Conservation (phyloP, 2,113 vertebrate genomes). For the Phylloscopus whistleri region DNA sequence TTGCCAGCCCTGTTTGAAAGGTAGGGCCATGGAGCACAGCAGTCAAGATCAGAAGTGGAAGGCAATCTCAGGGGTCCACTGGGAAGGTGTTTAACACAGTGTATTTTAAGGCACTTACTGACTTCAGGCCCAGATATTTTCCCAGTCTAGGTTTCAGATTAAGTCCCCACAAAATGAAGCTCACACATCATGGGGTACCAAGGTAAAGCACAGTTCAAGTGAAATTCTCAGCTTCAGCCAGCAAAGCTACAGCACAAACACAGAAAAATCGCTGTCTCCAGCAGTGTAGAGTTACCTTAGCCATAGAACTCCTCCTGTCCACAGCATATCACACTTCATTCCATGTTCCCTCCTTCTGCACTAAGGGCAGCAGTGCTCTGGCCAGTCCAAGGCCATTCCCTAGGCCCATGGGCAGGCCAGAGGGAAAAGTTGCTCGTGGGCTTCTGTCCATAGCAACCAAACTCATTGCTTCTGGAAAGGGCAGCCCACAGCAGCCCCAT, state of each 20-base stretch:
- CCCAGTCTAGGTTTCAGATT: not conserved
- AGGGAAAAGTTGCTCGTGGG: not conserved
- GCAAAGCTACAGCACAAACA: not conserved
- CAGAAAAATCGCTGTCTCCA: not conserved
- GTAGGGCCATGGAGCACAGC: accelerated
- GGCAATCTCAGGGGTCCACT: not conserved
- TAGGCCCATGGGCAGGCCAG: not conserved
- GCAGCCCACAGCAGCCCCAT: not conserved
- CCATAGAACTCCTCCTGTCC: not conserved
- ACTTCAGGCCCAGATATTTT: not conserved
- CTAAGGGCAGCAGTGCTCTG: not conserved
- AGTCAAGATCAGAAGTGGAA: not conserved
- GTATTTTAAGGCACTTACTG: not conserved
- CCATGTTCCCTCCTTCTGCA: not conserved
- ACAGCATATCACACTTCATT: not conserved
- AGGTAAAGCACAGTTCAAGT: not conserved
- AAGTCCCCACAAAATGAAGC: not conserved
- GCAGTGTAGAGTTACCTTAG: not conserved
- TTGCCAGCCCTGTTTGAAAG: not conserved
- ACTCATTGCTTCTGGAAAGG: not conserved
- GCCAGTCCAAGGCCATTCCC: not conserved
- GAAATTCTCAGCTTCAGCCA: not conserved
- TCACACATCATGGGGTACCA: not conserved
- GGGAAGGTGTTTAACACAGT: not conserved
- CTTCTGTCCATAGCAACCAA: not conserved